Evolutionary conservation across 2,888 invertebrate species (phyloP), one percentile per base, ranked within the genome.

Genomic region (Drosophila demipolita): DNA sequence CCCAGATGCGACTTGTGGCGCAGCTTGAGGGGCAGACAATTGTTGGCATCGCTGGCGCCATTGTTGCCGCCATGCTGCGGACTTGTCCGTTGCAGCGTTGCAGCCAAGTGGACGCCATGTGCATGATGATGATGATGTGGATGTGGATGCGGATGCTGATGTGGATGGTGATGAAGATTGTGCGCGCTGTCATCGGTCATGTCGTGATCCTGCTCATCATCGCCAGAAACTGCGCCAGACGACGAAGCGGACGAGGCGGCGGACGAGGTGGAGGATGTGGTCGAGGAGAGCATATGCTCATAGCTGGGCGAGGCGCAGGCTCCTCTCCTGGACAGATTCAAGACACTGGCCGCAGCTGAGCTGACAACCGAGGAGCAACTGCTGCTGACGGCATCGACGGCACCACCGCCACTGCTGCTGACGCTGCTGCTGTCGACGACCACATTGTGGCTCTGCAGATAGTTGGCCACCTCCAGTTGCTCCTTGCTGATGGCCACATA

Each of bases 1-100:
- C 97, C 97, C 73, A 98, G 94, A 91, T 97, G 96, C 42, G 97
- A 96, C 93, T 98, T 98, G 94, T 98, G 98, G 91, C 98, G 96
- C 78, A 98, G 94, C 92, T 98, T 98, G 86, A 97, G 95, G 3
- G 98, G 98, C 92, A 98, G 94, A 87, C 97, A 96, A 92, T 97
- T 97, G 93, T 96, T 96, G 40, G 95, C 94, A 75, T 96, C 95
- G 78, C 94, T 89, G 62, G 62, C 69, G 49, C 94, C 84, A 72
- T 53, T 67, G 48, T 94, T 70, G 53, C 20, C 53, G 20, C 15
- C 33, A 12, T 78, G 49, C 26, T 74, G 73, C 3, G 82, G 86
- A 45, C 82, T 89, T 65, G 70, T 91, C n/a, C 55, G 26, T 26
- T 55, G 55, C n/a, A 38, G 32, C 77, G 70, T 32, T 78, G 80